These are phyloP conservation scores for Dermochelys coriacea DNA, from an alignment of 2,797 vertebrate species.

Conservation along the genomic window DNA sequence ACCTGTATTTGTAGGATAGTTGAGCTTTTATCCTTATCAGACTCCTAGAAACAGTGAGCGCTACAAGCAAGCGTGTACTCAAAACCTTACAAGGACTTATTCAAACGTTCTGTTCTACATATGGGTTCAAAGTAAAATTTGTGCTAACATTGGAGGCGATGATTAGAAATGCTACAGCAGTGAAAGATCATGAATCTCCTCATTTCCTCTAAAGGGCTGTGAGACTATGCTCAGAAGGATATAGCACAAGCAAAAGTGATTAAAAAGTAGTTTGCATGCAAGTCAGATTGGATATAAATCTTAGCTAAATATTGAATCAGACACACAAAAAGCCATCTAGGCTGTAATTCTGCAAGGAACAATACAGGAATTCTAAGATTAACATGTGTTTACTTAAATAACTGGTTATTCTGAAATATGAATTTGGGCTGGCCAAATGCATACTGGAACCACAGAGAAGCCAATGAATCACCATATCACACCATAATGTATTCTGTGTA, in stretches of 20 bases:
- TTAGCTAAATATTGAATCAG: background rate
- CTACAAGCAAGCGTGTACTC: background rate
- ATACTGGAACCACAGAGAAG: background rate
- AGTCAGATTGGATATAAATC: background rate
- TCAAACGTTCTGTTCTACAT: background rate
- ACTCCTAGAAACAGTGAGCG: background rate
- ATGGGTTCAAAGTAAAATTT: background rate
- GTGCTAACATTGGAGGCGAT: background rate
- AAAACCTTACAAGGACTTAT: background rate
- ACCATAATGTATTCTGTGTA: background rate
- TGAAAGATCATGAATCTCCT: background rate
- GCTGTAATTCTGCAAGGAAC: background rate
- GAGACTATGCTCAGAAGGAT: background rate
- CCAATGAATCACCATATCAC: background rate
- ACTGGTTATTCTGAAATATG: background rate
- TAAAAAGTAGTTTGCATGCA: background rate
- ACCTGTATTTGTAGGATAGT: background rate
- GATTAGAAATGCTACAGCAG: background rate
- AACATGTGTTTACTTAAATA: background rate
- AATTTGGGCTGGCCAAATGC: background rate
- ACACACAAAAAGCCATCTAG: background rate
- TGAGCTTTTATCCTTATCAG: background rate
- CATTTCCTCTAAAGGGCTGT: background rate
- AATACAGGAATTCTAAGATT: background rate
- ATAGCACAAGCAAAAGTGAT: background rate